Base-by-base conservation (phyloP, 35 echinoderm and acorn worm species). In the Heliocidaris erythrogramma region DNA sequence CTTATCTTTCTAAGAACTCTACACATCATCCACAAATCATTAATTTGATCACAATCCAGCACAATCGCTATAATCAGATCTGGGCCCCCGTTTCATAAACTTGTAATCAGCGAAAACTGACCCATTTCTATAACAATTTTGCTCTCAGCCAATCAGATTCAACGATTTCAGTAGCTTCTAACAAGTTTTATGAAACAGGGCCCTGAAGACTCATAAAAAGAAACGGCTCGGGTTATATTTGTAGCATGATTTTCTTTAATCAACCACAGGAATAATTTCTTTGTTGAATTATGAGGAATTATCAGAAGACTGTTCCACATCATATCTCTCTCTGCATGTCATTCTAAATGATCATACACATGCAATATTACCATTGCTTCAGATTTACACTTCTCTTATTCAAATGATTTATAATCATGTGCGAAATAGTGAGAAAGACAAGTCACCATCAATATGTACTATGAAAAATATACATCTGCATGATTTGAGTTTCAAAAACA, bases 381-480 rank as follows among this genome's bases (percentile, higher is more conserved):
- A 69, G 7, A 24, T 69, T 27, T 27, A 27, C 16, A 27, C 14
- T 10, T 53, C 1, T 53, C 13, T 53, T 69, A 69, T 78, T 78
- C 27, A 17, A 78, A 27, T 78, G 65, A n/a, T 78, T 78, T n/a
- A 78, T 78, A 78, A 78, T n/a, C 65, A n/a, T 78, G 7, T 18
- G 52, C 14, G 52, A 56, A 10, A 56, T 12, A 56, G 52, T 12
- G 1, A 29, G 8, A 78, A 78, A 78, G 7, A 78, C 5, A 27
- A n/a, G 65, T 78, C 65, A 27, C 65, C 4, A 78, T 27, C 65
- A 78, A 27, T 78, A 78, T 78, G 65, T 21, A 78, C n/a, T 78
- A 78, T n/a, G 65, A n/a, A 78, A 78, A 78, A 78, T 78, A 78
- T 78, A 78, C 65, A 78, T 78, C 65, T 78, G n/a, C 65, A 78